A percentile compares a stretch with the other conserved stretches of the same genome.
Conservation (phyloP, 2,113 vertebrate species). For the Carassius auratus region DNA sequence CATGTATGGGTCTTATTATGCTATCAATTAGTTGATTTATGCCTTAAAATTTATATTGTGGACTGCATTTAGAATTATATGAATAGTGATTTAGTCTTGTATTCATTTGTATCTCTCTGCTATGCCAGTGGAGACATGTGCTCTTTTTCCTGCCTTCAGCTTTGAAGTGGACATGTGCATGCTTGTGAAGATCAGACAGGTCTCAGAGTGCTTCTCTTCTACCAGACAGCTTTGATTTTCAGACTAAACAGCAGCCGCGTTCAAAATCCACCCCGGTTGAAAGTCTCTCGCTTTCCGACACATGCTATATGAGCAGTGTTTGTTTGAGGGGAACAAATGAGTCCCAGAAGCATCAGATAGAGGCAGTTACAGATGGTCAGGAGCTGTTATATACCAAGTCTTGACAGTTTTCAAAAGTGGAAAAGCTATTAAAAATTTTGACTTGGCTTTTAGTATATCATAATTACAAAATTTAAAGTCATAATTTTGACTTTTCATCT, state of each 20-base stretch:
- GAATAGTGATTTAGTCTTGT: neutral
- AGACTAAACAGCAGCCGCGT: conserved; percentile 7
- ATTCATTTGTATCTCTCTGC: conserved; percentile 5
- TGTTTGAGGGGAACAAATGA: conserved; percentile 11
- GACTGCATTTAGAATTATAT: neutral
- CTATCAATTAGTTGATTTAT: neutral
- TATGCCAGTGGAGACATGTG: conserved; percentile 24
- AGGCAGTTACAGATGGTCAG: neutral
- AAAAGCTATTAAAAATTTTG: neutral
- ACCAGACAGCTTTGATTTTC: conserved; percentile 52
- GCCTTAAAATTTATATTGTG: neutral
- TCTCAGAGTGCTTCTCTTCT: conserved; percentile 44
- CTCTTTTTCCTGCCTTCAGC: neutral
- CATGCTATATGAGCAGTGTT: neutral
- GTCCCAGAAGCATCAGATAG: neutral
- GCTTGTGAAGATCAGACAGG: conserved; percentile 49
- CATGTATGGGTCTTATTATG: neutral
- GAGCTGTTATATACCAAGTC: neutral
- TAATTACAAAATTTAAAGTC: neutral
- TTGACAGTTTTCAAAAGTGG: conserved; percentile 11
- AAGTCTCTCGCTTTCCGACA: conserved; percentile 13
- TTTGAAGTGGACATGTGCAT: conserved; percentile 41
- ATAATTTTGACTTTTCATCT: too few species aligned
- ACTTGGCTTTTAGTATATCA: neutral
- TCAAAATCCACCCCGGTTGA: conserved; percentile 15